Evolutionary conservation across 2,888 invertebrate genomes (phyloP).

Genomic region (Danaus chrysippus): DNA sequence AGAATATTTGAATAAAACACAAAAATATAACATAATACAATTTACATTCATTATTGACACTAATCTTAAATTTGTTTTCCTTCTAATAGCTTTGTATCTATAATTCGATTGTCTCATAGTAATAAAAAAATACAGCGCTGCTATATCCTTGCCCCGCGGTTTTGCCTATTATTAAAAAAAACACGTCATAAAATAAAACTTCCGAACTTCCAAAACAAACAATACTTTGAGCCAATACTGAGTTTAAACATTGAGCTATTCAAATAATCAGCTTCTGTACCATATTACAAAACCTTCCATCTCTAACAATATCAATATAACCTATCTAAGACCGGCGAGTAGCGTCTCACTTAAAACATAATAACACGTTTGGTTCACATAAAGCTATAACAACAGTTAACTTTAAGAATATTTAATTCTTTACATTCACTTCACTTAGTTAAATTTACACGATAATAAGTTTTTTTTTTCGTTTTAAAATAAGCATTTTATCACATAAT

Average conservation of each 20-base stretch:
- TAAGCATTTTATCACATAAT: conserved; percentile 64
- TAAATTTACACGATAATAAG: conserved; percentile 50
- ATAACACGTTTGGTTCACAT: conserved; percentile 76
- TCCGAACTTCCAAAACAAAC: conserved; percentile 35
- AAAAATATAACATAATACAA: too few relatives aligned
- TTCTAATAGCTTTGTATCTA: too few relatives aligned
- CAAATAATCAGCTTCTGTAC: too few relatives aligned
- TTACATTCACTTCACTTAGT: conserved; percentile 55
- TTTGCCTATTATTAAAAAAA: too few relatives aligned
- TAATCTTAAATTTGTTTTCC: too few relatives aligned
- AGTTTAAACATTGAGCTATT: conserved; percentile 37
- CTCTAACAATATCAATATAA: conserved; percentile 7
- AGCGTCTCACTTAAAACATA: conserved; percentile 63
- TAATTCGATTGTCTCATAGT: too few relatives aligned
- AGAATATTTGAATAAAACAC: background rate
- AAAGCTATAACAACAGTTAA: conserved; percentile 77
- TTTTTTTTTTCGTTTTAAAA: conserved; percentile 46
- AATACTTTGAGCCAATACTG: conserved; percentile 76
- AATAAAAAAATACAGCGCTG: too few relatives aligned
- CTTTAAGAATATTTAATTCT: conserved; percentile 53
- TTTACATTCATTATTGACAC: too few relatives aligned
- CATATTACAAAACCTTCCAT: too few relatives aligned
- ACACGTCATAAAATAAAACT: background rate
- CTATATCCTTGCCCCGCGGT: too few relatives aligned
- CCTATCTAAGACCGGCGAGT: conserved; percentile 18